These are phyloP conservation scores for Amphipyra berbera DNA, from an alignment of 2,888 invertebrate genomes.

Conservation along the genomic window DNA sequence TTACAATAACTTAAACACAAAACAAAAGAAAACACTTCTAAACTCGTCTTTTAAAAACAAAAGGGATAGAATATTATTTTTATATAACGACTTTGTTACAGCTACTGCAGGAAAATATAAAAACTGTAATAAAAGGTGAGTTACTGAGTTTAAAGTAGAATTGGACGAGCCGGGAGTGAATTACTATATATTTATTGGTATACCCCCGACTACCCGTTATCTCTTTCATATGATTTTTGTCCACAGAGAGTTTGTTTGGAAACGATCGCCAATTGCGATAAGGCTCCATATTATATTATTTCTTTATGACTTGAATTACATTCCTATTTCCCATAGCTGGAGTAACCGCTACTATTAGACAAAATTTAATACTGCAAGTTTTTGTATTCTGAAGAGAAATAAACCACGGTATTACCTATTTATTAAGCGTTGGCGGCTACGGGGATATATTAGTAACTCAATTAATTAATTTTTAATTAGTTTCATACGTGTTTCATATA, in stretches of 20 bases:
- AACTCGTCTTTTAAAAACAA: slow-evolving; percentile 6
- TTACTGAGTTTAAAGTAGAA: neutral
- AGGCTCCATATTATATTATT: neutral
- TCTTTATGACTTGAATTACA: too few relatives aligned
- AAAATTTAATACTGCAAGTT: too few relatives aligned
- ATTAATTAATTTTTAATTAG: too few relatives aligned
- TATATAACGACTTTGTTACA: neutral
- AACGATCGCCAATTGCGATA: slow-evolving; percentile 18
- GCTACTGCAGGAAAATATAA: neutral
- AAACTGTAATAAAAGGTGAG: neutral
- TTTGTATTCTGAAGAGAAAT: too few relatives aligned
- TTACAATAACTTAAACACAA: neutral
- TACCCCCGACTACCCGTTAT: slow-evolving; percentile 14
- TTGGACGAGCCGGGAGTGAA: neutral
- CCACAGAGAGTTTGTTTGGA: slow-evolving; percentile 20
- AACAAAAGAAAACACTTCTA: slow-evolving; percentile 3
- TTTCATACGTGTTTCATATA: too few relatives aligned
- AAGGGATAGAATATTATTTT: neutral
- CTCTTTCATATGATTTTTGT: slow-evolving; percentile 19
- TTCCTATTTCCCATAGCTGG: too few relatives aligned
- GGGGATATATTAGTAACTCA: too few relatives aligned
- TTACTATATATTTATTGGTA: slow-evolving; percentile 27
- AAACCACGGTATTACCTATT: too few relatives aligned
- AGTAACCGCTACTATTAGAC: too few relatives aligned
- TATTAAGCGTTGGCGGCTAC: too few relatives aligned